Percentiles rank a stretch among this genome's conserved stretches.
phyloP scores from a whole-genome alignment of 2,888 invertebrate species.

The Phengaris alcon region DNA sequence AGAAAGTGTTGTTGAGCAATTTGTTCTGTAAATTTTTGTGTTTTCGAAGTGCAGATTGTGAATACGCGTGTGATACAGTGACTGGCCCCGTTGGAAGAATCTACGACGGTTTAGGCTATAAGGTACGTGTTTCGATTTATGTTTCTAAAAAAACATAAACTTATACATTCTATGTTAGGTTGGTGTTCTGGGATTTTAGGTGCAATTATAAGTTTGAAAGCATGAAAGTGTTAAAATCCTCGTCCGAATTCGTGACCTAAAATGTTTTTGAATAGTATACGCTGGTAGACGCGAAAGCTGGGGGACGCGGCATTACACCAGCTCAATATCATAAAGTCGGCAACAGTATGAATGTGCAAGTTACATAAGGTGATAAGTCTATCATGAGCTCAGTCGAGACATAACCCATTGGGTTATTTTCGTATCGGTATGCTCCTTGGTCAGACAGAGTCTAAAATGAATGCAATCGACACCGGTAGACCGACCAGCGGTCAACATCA shows the following conservation, averaged over 20 bases:
- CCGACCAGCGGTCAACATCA: constrained; percentile 12
- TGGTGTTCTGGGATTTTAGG: not conserved
- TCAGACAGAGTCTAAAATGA: constrained; percentile 48
- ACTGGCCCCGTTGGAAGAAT: constrained; percentile 66
- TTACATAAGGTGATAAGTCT: constrained; percentile 66
- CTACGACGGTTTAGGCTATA: constrained; percentile 60
- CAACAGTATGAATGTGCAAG: constrained; percentile 50
- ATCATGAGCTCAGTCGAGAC: constrained; percentile 44
- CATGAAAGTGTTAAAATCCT: constrained; percentile 18
- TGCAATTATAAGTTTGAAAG: not conserved
- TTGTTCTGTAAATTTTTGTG: constrained; percentile 65
- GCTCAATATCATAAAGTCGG: constrained; percentile 35
- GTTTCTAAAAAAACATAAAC: not conserved
- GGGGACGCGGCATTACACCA: not conserved
- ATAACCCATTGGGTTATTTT: constrained; percentile 49
- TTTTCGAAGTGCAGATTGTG: constrained; percentile 68
- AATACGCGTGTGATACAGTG: constrained; percentile 69
- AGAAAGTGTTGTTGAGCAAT: constrained; percentile 65
- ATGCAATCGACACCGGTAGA: constrained; percentile 45
- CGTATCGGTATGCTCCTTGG: constrained; percentile 50
- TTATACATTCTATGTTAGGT: not conserved
- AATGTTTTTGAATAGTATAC: constrained; percentile 14
- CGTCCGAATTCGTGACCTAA: not conserved
- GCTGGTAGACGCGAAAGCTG: not conserved
- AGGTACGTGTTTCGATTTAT: constrained; percentile 54